These are phyloP conservation scores for Aphis gossypii DNA, from an alignment of 1,140 invertebrate species.

Conservation along the genomic window DNA sequence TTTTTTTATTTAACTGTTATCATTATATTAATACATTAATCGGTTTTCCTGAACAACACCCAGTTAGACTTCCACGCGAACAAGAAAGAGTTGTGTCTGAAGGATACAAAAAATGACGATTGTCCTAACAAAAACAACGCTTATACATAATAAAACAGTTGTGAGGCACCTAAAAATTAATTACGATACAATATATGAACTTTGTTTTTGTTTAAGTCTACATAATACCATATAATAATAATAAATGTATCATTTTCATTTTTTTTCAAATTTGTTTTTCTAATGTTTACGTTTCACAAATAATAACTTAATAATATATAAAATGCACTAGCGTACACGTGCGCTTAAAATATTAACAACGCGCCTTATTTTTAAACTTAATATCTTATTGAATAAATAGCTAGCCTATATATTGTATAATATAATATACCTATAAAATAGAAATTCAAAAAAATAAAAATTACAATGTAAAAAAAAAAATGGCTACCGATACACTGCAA, in stretches of 20 bases:
- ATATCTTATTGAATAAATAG: conserved; percentile 51
- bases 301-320: conserved; percentile 43
- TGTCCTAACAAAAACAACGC: conserved; percentile 58
- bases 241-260: conserved; percentile 18
- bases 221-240: neutral
- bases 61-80: conserved; percentile 58
- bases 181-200: conserved; percentile 46
- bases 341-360: conserved; percentile 53
- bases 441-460: conserved; percentile 41
- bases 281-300: conserved; percentile 41
- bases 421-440: conserved; percentile 28
- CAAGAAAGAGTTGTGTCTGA: conserved; percentile 56
- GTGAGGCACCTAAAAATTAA: conserved; percentile 56
- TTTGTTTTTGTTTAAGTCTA: conserved; percentile 56
- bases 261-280: neutral
- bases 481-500: conserved; percentile 32
- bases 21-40: conserved; percentile 17
- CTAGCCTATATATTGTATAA: neutral
- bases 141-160: conserved; percentile 57
- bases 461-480: conserved; percentile 33
- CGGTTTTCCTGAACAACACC: conserved; percentile 56
- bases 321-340: conserved; percentile 38
- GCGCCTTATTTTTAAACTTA: conserved; percentile 52
- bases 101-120: conserved; percentile 58
- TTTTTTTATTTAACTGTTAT: neutral